These are phyloP conservation scores for Ips typographus DNA, from an alignment of 1,140 invertebrate species.

Conservation along the genomic window DNA sequence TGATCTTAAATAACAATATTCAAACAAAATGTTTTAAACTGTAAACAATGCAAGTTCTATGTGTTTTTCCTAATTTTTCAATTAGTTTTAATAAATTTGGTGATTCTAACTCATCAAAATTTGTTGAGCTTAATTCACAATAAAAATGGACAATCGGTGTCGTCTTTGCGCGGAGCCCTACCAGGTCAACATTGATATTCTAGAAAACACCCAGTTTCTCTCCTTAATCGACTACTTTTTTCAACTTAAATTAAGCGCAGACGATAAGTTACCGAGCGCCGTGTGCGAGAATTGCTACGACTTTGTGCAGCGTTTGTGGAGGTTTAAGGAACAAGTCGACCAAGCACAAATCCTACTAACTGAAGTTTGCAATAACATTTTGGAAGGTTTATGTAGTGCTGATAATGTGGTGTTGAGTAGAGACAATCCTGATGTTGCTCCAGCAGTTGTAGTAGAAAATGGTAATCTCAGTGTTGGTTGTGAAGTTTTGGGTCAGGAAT, in stretches of 20 bases:
- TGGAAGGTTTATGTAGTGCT: conserved; percentile 5
- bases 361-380: conserved; percentile 16
- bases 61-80: no score
- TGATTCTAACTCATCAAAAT: no score
- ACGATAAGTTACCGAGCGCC: conserved; percentile 45
- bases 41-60: no score
- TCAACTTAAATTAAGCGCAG: conserved; percentile 43
- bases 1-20: no score
- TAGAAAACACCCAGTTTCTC: conserved; percentile 41
- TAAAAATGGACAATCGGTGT: conserved; percentile 49
- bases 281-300: conserved; percentile 46
- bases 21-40: no score
- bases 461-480: neutral
- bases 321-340: conserved; percentile 46
- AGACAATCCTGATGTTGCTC: neutral
- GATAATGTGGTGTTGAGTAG: neutral
- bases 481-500: neutral
- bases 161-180: conserved; percentile 56
- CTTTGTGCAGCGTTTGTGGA: conserved; percentile 47
- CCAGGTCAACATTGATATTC: conserved; percentile 37
- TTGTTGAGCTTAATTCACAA: no score
- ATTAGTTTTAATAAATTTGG: no score
- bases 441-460: neutral
- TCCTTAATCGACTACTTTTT: conserved; percentile 46
- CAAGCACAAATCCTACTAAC: conserved; percentile 46